phyloP scores from a whole-genome alignment of 2,113 vertebrate genomes.

The Pteronura brasiliensis region DNA sequence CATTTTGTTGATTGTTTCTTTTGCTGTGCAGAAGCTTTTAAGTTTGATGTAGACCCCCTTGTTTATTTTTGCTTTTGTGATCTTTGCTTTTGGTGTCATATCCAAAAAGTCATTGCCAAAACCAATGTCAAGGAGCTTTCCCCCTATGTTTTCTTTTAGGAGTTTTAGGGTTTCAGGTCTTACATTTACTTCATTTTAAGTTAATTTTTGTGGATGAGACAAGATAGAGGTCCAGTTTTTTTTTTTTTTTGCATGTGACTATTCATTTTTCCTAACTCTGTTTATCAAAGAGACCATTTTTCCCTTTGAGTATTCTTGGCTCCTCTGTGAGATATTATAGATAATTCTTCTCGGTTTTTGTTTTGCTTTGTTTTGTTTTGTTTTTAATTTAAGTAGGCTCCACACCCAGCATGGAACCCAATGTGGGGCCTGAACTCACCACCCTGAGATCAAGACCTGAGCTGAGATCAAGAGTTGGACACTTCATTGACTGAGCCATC shows the following conservation, averaged over 20 bases:
- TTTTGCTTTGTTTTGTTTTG: neutral
- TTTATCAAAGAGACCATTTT: neutral
- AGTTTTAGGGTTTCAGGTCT: neutral
- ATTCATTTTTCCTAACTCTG: neutral
- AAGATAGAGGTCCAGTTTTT: neutral
- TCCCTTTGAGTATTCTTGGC: neutral
- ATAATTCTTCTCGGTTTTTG: neutral
- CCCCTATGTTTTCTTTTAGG: neutral
- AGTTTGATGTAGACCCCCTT: neutral
- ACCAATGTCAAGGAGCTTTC: neutral
- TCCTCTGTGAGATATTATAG: neutral
- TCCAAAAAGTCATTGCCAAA: neutral
- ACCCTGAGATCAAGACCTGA: neutral
- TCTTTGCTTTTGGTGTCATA: neutral
- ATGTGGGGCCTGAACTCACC: neutral
- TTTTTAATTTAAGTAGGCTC: neutral
- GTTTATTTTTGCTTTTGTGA: neutral
- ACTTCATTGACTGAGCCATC: neutral
- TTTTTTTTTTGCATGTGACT: neutral
- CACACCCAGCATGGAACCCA: neutral
- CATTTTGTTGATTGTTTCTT: neutral
- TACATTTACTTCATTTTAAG: neutral
- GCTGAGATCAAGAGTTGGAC: neutral
- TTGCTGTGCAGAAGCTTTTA: neutral
- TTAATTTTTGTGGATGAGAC: neutral